A percentile compares a stretch with the other conserved stretches of the same genome.
Conservation (phyloP, 2,888 invertebrate genomes). For the Sclerodermus sp. region DNA sequence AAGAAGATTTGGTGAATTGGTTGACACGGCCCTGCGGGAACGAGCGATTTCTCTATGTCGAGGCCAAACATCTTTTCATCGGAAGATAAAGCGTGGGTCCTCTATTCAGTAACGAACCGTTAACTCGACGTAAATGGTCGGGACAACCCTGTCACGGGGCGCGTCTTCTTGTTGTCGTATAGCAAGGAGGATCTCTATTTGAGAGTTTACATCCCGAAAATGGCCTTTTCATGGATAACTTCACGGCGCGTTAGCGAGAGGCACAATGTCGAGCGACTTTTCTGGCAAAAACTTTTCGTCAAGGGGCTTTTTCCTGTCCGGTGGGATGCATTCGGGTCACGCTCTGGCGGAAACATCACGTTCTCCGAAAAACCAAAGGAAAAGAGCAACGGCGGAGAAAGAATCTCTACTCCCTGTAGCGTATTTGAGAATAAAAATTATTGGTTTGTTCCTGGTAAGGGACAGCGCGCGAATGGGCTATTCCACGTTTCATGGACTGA, state of each 20-base stretch:
- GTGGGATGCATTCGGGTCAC: not conserved
- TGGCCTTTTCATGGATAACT: slow-evolving; percentile 43
- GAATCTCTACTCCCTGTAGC: not conserved
- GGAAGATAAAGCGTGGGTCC: slow-evolving; percentile 35
- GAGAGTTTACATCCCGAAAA: slow-evolving; percentile 39
- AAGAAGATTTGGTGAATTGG: not conserved
- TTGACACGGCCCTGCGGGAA: slow-evolving; percentile 20
- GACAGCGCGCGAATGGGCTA: no score
- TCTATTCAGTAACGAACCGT: slow-evolving; percentile 52
- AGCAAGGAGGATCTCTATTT: slow-evolving; percentile 33
- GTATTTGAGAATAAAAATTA: no score
- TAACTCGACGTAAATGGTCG: slow-evolving; percentile 51
- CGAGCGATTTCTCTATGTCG: slow-evolving; percentile 36
- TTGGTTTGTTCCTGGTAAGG: no score
- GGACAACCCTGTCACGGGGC: slow-evolving; percentile 27
- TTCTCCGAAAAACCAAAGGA: not conserved
- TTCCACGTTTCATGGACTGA: no score
- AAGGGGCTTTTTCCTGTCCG: not conserved
- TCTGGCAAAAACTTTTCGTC: not conserved
- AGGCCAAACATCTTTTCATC: slow-evolving; percentile 51
- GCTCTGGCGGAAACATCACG: not conserved
- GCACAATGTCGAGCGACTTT: not conserved
- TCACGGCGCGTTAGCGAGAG: slow-evolving; percentile 26
- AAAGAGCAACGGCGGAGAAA: not conserved
- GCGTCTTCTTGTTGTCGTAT: slow-evolving; percentile 24